Conservation (phyloP, 2,797 vertebrate genomes). For the Telmatherina bonti region DNA sequence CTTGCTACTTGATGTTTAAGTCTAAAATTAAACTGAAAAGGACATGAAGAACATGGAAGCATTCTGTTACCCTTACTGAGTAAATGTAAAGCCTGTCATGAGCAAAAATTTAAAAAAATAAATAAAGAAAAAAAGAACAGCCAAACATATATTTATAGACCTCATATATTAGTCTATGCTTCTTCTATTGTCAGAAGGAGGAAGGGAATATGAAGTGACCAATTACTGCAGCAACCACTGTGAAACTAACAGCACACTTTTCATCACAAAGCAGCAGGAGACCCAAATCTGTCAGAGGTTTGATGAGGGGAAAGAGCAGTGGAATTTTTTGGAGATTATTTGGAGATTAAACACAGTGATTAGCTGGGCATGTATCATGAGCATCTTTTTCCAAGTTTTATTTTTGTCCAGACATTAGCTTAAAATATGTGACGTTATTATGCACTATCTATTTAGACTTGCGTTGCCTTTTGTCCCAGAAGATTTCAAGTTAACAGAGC, state of each 20-base stretch:
- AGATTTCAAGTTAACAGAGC: conserved; percentile 41
- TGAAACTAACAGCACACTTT: conserved; percentile 51
- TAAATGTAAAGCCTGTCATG: conserved; percentile 26
- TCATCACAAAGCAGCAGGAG: conserved; percentile 58
- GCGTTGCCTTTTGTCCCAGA: conserved; percentile 35
- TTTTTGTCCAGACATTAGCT: conserved; percentile 47
- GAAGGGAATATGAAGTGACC: conserved; percentile 56
- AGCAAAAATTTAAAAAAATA: conserved; percentile 29
- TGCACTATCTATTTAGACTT: conserved; percentile 50
- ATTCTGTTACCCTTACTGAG: conserved; percentile 10
- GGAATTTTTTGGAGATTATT: conserved; percentile 58
- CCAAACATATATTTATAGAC: conserved; percentile 1
- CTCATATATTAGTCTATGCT: conserved; percentile 25
- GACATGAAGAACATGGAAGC: conserved; percentile 49
- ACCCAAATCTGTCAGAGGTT: conserved; percentile 73
- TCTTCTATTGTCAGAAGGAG: conserved; percentile 24
- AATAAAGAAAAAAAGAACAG: background rate
- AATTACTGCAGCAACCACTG: conserved; percentile 62
- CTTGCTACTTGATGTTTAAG: conserved; percentile 45
- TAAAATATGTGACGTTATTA: conserved; percentile 46
- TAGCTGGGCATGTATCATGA: conserved; percentile 10
- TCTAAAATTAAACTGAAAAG: conserved; percentile 60
- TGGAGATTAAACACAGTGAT: conserved; percentile 55
- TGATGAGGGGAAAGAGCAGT: conserved; percentile 53
- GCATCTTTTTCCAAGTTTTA: conserved; percentile 29